Evolutionary conservation across 2,113 vertebrate species (phyloP).

Genomic region (Rhinolophus sinicus): DNA sequence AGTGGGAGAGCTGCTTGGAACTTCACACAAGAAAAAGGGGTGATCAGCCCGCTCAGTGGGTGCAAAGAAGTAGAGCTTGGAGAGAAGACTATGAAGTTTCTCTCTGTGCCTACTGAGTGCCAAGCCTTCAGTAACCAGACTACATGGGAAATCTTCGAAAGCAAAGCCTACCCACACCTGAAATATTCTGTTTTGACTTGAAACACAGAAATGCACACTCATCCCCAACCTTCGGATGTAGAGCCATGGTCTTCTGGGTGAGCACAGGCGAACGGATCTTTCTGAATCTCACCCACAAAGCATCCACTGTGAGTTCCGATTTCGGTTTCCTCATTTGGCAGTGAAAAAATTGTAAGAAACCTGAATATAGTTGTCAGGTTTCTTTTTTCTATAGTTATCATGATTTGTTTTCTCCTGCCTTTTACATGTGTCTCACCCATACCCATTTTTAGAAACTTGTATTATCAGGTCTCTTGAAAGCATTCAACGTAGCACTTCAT

Average conservation of each 20-base stretch:
- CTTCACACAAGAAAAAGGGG: neutral
- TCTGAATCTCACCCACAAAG: neutral
- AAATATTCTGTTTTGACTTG: neutral
- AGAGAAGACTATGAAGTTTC: neutral
- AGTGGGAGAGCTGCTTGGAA: neutral
- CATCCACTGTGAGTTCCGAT: neutral
- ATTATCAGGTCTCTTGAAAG: neutral
- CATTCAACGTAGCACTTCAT: neutral
- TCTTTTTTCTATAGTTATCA: too few relatives aligned
- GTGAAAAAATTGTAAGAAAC: neutral
- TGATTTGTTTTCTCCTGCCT: constrained; percentile 3
- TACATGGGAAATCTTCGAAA: neutral
- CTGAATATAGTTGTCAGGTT: neutral
- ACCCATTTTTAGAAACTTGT: neutral
- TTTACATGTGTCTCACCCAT: neutral
- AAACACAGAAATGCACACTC: neutral
- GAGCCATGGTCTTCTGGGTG: neutral
- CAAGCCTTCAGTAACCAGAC: neutral
- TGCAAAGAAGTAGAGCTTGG: neutral
- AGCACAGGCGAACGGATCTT: neutral
- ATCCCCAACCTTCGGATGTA: neutral
- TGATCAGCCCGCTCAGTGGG: neutral
- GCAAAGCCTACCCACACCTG: neutral
- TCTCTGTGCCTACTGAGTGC: neutral
- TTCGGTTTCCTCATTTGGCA: neutral